Percentiles rank a stretch among this genome's conserved stretches.
Evolutionary conservation across 1,140 invertebrate species (phyloP).

Genomic region (Physella acuta): DNA sequence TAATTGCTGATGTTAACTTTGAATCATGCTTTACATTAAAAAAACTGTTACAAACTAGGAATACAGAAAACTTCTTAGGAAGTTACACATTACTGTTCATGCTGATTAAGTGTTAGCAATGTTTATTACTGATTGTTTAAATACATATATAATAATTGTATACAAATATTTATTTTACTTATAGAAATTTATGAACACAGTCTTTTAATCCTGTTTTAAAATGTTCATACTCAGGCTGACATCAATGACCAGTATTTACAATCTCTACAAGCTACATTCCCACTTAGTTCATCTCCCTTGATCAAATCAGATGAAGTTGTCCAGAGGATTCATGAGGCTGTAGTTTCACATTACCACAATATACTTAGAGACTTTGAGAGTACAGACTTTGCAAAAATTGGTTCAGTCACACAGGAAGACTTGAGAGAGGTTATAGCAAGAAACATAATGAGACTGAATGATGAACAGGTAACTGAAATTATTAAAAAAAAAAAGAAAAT

Average conservation of each 20-base stretch:
- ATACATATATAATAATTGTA: too few species aligned
- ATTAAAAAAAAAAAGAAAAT: conserved; percentile 5
- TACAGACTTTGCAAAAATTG: conserved; percentile 53
- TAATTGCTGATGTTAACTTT: too few species aligned
- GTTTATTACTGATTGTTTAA: too few species aligned
- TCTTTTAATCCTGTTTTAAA: neutral
- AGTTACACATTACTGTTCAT: too few species aligned
- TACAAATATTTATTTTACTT: neutral
- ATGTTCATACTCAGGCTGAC: neutral
- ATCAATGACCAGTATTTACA: conserved; percentile 13
- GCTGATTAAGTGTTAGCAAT: too few species aligned
- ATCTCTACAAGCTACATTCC: conserved; percentile 33
- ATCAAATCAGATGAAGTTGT: conserved; percentile 43
- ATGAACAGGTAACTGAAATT: conserved; percentile 47
- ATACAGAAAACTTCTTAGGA: too few species aligned
- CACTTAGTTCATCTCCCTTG: conserved; percentile 30
- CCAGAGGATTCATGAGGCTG: conserved; percentile 44
- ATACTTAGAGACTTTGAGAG: conserved; percentile 44
- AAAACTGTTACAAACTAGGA: too few species aligned
- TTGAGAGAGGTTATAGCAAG: conserved; percentile 46
- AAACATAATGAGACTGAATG: conserved; percentile 44
- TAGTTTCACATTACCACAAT: conserved; percentile 41
- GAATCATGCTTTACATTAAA: too few species aligned
- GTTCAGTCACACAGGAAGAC: conserved; percentile 50
- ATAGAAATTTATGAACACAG: neutral